Evolutionary conservation across 2,113 vertebrate species (phyloP).

Genomic region (Hippotragus niger): DNA sequence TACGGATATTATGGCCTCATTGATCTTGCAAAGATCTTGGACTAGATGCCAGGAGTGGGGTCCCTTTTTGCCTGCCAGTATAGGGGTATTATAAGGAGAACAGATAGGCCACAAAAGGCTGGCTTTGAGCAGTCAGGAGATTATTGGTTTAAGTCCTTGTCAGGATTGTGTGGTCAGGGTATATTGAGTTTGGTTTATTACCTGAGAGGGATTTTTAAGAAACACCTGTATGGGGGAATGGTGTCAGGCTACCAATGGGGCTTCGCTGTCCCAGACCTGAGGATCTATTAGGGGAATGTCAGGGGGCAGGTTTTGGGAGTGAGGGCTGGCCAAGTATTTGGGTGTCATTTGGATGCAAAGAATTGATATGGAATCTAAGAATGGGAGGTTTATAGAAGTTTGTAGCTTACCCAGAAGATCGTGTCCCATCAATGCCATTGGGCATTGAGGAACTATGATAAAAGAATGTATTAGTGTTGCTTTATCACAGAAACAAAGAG

Average conservation of each 20-base stretch:
- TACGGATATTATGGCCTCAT: background rate
- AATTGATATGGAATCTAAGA: background rate
- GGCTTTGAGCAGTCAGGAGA: background rate
- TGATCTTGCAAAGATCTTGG: background rate
- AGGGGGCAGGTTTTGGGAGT: background rate
- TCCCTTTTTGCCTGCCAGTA: background rate
- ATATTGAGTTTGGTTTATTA: background rate
- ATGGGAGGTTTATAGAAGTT: background rate
- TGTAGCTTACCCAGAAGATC: background rate
- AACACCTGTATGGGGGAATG: background rate
- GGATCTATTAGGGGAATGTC: background rate
- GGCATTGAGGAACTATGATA: too few relatives aligned
- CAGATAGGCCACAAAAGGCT: background rate
- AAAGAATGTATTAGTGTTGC: background rate
- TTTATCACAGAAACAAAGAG: background rate
- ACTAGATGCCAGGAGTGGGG: background rate
- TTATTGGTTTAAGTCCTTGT: background rate
- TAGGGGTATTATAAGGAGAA: background rate
- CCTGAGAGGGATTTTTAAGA: background rate
- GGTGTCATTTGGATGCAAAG: background rate
- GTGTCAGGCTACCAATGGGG: background rate
- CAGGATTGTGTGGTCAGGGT: background rate
- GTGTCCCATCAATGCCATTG: background rate
- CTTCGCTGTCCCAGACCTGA: background rate
- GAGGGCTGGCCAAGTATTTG: fast-evolving